Evolutionary conservation across 2,797 vertebrate genomes (phyloP), one percentile per base, ranked within the genome.

Genomic region (Acridotheres tristis): DNA sequence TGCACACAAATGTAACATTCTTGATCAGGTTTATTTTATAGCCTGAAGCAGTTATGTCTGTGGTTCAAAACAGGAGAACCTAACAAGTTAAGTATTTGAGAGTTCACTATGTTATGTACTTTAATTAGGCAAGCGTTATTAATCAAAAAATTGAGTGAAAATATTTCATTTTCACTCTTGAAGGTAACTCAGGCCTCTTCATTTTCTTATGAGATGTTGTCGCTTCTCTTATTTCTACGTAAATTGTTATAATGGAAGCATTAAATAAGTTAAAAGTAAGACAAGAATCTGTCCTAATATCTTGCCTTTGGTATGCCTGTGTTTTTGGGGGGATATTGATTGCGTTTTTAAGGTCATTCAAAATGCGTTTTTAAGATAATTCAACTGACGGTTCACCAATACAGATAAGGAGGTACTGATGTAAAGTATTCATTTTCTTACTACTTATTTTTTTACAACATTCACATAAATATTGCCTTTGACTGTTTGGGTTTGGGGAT

Each of bases 271-370:
- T 43, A 6, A 51, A 85, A 47, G 5, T 71, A 53, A 7, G 1
- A 45, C 12, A 38, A 77, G 27, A 69, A 54, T 34, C 13, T 81
- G 32, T 55, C 50, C n/a, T 5, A 55, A 7, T 42, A 36, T 36
- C 17, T 81, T 88, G 40, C 8, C 51, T 87, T 62, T 81, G 11
- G 25, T 63, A 26, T 43, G 10, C 11, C 29, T 32, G 10, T 75
- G 45, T 6, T 19, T 71, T 58, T 18, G 0, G 3, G 8, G 16
- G 13, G 10, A 6, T 14, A 7, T 5, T 47, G 16, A 8, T 58
- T 63, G 29, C 11, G 10, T 55, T 85, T 88, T 76, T 78, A 53
- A 61, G 47, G 55, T 36, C 16, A 76, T 73, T 90, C n/a, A 63
- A 3, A 12, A 51, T 27, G 11, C 34, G 16, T 25, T 69, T 87